Evolutionary conservation across 2,888 invertebrate genomes (phyloP), one percentile per base, ranked within the genome.

Genomic region (Lottia gigantea): DNA sequence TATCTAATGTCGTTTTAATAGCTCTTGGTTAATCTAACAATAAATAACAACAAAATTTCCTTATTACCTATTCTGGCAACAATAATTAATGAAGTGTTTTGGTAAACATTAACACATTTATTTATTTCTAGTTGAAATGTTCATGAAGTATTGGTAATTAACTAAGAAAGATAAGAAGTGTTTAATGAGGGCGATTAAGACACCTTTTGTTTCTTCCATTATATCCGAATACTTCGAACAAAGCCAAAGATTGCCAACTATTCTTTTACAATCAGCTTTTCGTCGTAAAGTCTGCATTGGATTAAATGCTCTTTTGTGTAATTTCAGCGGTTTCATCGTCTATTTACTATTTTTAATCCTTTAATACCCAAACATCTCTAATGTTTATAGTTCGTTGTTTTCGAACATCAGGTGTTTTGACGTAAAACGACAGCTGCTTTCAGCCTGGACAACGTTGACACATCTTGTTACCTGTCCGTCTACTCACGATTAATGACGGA

Each of bases 211-310:
- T 40, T 40, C 40, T 40, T 40, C 2, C 40, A 11, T 40, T 11
- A 8, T 40, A 40, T 40, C 40, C 1, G 6, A 11, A 40, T 40
- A 40, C 6, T 6, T 40, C 11, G 40, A 40, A 40, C 40, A 40
- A 40, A 40, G 40, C 8, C 19, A 23, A 55, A 55, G 55, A 19
- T 23, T 55, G 55, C 1, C 55, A 55, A 19, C 55, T 55, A 19
- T 55, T 55, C 55, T 55, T 23, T 55, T n/a, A 23, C 55, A 55
- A 55, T 55, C 55, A 55, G 55, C 23, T 55, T 55, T 23, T 6
- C 55, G 55, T 55, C 55, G 55, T 55, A 55, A 55, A 55, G 55
- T 55, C 55, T 55, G 55, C 19, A 23, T 55, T 19, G 55, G 55
- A 55, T 55, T 55, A 55, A 55, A 55, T 23, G 19, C 23, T 55